Evolutionary conservation across 64 coral and sea anemone genomes (phyloP), one percentile per base, ranked within the genome.

Genomic region (Actinia equina): DNA sequence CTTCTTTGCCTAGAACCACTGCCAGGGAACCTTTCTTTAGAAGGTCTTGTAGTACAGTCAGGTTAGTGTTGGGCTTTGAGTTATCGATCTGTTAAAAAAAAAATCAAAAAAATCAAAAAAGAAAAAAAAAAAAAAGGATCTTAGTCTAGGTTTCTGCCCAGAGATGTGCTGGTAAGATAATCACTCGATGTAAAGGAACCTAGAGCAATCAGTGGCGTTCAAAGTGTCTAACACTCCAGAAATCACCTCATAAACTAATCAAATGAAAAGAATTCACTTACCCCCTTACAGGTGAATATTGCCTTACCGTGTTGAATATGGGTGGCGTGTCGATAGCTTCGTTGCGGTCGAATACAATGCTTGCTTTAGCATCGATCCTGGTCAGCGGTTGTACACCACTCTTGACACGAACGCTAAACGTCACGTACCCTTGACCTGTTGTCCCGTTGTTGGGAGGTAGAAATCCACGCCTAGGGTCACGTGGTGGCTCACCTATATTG

Each of bases 311-410:
- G 63, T 95, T 95, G 77, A 89, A 95, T 79, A 95, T 95, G 0
- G 94, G 94, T 18, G 94, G 94, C n/a, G 94, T 95, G 13, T 95
- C 89, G 25, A 95, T 95, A 13, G 94, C 86, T 52, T 92, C 90
- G 63, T 95, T 95, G 30, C 88, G 87, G 69, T 95, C 94, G 80
- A 95, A 95, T 82, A 92, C 89, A 25, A 95, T 95, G 76, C 90
- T 95, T 26, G 94, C 94, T 17, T 92, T 65, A 17, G 94, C 94
- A 78, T 95, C 94, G 49, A 95, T 95, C 16, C 90, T 92, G 9
- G 90, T 52, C 37, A 92, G 27, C 49, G 87, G 30, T 53, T 44
- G 82, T 37, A 62, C 63, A 74, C 89, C 85, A 70, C 63, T 42
- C 49, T 95, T 95, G 17, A 79, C 80, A 23, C 77, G 30, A 44